These are phyloP conservation scores for Sicus ferrugineus DNA, from an alignment of 2,888 invertebrate species.

Conservation along the genomic window DNA sequence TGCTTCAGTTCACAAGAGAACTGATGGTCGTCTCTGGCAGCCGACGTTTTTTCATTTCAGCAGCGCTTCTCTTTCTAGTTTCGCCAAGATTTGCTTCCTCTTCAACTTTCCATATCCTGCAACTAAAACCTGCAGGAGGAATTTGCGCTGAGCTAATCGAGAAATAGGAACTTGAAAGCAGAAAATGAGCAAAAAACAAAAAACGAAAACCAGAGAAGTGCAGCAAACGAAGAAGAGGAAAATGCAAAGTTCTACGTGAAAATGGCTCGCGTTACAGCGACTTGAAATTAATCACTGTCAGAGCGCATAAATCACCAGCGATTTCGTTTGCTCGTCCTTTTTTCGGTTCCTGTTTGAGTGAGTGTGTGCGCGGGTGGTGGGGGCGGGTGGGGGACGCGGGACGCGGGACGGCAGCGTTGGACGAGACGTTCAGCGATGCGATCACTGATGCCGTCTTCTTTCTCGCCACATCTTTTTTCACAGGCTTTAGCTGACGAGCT, in stretches of 20 bases:
- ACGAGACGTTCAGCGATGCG: too few species aligned
- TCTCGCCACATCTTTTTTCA: not conserved
- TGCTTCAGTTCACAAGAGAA: too few species aligned
- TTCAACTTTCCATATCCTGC: too few species aligned
- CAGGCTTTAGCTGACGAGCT: not conserved
- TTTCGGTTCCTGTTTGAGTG: not conserved
- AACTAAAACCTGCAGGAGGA: too few species aligned
- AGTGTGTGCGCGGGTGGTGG: too few species aligned
- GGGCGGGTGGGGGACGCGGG: too few species aligned
- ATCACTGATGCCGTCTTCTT: not conserved
- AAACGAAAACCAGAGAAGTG: conserved; percentile 16
- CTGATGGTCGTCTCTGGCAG: too few species aligned
- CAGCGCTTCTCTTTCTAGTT: too few species aligned
- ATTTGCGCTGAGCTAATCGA: not conserved
- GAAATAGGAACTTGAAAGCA: not conserved
- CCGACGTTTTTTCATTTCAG: too few species aligned
- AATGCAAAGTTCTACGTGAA: conserved; percentile 40
- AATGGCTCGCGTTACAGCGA: conserved; percentile 39
- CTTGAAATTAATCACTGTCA: conserved; percentile 51
- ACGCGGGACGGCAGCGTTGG: too few species aligned
- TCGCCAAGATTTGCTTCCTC: too few species aligned
- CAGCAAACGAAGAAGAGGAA: conserved; percentile 6
- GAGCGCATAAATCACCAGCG: conserved; percentile 48
- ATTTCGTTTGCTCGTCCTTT: conserved; percentile 34
- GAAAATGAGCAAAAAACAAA: conserved; percentile 22